Percentiles rank a stretch among this genome's conserved stretches.
Evolutionary conservation across 2,113 vertebrate species (phyloP).

Genomic region (Rafetus swinhoei): DNA sequence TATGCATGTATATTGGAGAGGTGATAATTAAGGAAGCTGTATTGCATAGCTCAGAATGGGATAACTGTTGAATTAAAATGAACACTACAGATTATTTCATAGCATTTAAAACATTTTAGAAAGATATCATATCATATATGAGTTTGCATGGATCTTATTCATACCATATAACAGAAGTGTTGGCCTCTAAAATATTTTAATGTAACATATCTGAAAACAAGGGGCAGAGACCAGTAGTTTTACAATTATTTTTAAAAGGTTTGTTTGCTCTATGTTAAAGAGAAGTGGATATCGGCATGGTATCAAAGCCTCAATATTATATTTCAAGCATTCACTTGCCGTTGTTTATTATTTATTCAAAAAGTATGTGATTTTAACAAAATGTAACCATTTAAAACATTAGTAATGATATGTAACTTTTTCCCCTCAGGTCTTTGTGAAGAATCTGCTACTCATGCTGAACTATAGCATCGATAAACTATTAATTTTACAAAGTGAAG

Average conservation of each 20-base stretch:
- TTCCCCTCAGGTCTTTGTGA: constrained; percentile 21
- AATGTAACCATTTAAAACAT: neutral
- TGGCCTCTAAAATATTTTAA: neutral
- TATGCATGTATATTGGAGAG: neutral
- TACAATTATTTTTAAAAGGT: neutral
- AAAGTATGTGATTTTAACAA: neutral
- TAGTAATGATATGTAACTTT: constrained; percentile 13
- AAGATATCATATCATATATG: fast-evolving
- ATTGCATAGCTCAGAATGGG: neutral
- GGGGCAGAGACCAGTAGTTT: neutral
- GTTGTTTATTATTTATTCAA: neutral
- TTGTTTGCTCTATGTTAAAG: neutral
- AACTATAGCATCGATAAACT: neutral
- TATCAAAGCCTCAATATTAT: neutral
- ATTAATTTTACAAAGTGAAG: constrained; percentile 1
- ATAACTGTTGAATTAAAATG: neutral
- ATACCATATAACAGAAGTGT: neutral
- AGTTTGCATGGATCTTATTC: fast-evolving
- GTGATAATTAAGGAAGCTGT: fast-evolving
- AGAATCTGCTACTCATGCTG: neutral
- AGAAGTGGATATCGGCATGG: fast-evolving
- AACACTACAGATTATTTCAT: fast-evolving
- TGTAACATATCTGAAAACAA: neutral
- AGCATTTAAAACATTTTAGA: constrained; percentile 10
- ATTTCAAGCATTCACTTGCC: neutral